These are phyloP conservation scores for Caenorhabditis sp. DNA, from an alignment of 2,888 invertebrate species.

Conservation along the genomic window DNA sequence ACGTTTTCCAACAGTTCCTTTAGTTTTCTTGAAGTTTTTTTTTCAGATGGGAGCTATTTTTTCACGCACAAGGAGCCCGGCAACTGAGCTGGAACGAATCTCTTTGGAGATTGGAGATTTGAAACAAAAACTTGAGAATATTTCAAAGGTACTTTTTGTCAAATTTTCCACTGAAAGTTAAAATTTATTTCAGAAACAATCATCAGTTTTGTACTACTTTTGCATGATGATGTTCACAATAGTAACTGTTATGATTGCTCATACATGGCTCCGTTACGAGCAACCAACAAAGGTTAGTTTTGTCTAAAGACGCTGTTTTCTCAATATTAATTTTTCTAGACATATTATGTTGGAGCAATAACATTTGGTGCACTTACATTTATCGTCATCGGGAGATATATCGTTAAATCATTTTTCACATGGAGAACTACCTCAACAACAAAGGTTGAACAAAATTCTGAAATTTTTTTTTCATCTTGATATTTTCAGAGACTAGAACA, in stretches of 20 bases:
- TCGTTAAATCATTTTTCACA: constrained; percentile 26
- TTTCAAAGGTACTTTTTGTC: constrained; percentile 13
- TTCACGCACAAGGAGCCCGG: constrained; percentile 28
- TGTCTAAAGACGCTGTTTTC: not conserved
- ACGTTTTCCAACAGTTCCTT: not conserved
- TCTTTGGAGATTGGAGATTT: constrained; percentile 29
- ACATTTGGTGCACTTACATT: constrained; percentile 14
- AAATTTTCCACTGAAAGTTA: not conserved
- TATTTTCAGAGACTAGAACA: constrained; percentile 37
- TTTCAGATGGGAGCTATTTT: constrained; percentile 27
- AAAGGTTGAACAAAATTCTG: not conserved
- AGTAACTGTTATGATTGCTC: constrained; percentile 25
- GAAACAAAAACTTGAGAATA: constrained; percentile 18
- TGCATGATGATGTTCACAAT: constrained; percentile 12
- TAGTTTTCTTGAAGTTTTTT: no score
- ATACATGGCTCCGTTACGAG: constrained; percentile 32
- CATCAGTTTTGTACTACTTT: constrained; percentile 25
- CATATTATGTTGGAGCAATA: constrained; percentile 18
- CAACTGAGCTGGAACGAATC: constrained; percentile 36
- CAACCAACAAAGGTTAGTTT: constrained; percentile 11
- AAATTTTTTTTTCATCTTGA: not conserved
- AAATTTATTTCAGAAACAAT: constrained; percentile 26
- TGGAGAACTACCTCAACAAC: constrained; percentile 30
- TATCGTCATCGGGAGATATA: constrained; percentile 23
- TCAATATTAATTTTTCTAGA: constrained; percentile 8